These are phyloP conservation scores for Sphaerodactylus townsendi DNA, from an alignment of 2,113 vertebrate species.

Conservation along the genomic window DNA sequence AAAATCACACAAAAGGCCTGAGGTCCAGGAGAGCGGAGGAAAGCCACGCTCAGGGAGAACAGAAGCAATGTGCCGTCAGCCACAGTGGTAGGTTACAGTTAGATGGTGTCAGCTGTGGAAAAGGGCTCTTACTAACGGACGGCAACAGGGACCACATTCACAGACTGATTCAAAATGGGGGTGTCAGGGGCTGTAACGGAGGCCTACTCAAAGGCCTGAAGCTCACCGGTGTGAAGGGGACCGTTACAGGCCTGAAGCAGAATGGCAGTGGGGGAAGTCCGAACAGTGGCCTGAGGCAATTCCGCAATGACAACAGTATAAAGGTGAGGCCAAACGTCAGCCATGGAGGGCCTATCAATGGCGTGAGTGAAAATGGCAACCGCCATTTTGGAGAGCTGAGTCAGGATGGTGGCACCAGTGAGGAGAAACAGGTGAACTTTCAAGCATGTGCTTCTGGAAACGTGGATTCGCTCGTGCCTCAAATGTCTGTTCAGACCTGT, in stretches of 20 bases:
- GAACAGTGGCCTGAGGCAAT: background rate
- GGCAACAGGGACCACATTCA: background rate
- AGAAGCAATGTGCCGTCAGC: background rate
- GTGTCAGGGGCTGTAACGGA: background rate
- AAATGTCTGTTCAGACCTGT: background rate
- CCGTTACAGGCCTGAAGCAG: background rate
- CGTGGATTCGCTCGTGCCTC: background rate
- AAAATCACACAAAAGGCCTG: background rate
- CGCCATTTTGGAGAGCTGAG: background rate
- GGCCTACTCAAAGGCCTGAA: background rate
- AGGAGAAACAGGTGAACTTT: background rate
- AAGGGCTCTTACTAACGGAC: background rate
- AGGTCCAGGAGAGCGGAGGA: background rate
- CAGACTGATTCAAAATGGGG: background rate
- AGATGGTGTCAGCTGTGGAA: background rate
- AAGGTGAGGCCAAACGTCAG: background rate
- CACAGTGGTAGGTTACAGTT: background rate
- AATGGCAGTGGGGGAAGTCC: background rate
- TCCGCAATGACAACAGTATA: background rate
- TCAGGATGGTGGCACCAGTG: background rate
- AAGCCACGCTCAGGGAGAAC: background rate
- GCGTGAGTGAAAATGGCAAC: background rate
- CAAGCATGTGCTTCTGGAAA: background rate
- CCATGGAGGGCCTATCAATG: background rate
- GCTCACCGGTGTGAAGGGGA: background rate